A percentile compares a stretch with the other conserved stretches of the same genome.
Evolutionary conservation across 2,113 vertebrate species (phyloP).

Genomic region (Mobula birostris): DNA sequence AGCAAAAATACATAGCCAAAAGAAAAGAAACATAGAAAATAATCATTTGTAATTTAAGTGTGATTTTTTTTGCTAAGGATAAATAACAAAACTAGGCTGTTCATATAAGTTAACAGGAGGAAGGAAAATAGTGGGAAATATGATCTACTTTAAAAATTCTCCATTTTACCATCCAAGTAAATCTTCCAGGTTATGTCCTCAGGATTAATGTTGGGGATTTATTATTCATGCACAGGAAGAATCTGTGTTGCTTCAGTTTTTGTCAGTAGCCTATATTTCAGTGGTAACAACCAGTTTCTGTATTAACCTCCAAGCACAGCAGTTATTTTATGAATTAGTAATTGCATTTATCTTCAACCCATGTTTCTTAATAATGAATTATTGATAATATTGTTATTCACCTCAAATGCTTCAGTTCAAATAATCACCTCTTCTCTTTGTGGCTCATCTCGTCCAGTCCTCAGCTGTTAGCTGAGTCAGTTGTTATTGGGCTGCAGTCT

Average conservation of each 20-base stretch:
- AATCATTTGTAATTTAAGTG: not conserved
- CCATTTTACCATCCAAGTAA: not conserved
- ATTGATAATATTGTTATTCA: constrained; percentile 11
- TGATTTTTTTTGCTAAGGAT: not conserved
- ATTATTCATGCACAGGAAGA: not conserved
- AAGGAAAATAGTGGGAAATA: not conserved
- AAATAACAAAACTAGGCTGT: not conserved
- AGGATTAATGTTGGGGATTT: constrained; percentile 15
- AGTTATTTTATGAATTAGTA: constrained; percentile 19
- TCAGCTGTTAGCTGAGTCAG: not conserved
- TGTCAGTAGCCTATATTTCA: constrained; percentile 20
- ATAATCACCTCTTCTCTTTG: not conserved
- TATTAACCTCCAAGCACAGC: constrained; percentile 16
- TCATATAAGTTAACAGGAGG: not conserved
- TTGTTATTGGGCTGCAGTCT: not conserved
- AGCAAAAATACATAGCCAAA: not conserved
- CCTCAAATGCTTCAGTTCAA: not conserved
- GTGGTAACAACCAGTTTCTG: not conserved
- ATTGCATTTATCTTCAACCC: constrained; percentile 13
- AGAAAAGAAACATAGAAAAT: not conserved
- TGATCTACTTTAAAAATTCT: not conserved
- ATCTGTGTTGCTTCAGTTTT: constrained; percentile 3
- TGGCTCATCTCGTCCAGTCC: not conserved
- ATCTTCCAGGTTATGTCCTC: constrained; percentile 9
- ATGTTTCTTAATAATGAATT: not conserved